A percentile compares a stretch with the other conserved stretches of the same genome.
Conservation (phyloP, 2,888 invertebrate genomes). For the Microplitis deprimator region DNA sequence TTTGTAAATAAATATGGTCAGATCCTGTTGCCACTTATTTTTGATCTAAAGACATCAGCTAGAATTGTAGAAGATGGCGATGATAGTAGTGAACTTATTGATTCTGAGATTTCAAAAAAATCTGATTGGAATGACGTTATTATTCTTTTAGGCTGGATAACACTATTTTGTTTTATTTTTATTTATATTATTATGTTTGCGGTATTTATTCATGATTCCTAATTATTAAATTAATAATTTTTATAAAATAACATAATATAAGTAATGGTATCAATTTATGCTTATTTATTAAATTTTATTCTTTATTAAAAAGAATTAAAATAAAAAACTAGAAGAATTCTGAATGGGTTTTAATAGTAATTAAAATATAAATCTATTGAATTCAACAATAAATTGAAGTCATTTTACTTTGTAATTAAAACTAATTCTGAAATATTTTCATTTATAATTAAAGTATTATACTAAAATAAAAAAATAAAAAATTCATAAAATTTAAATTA, state of each 20-base stretch:
- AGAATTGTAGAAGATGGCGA: slow-evolving; percentile 54
- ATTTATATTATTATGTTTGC: slow-evolving; percentile 56
- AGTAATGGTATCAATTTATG: slow-evolving; percentile 35
- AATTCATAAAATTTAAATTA: too few species aligned
- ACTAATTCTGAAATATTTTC: too few species aligned
- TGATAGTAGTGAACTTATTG: slow-evolving; percentile 55
- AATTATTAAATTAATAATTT: slow-evolving; percentile 48
- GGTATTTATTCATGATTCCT: slow-evolving; percentile 49
- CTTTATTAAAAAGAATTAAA: slow-evolving; percentile 29
- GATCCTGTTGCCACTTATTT: slow-evolving; percentile 56
- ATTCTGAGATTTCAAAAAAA: slow-evolving; percentile 40
- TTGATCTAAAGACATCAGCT: slow-evolving; percentile 60
- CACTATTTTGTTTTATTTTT: slow-evolving; percentile 53
- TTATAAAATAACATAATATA: slow-evolving; percentile 11
- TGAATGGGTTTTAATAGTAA: too few species aligned
- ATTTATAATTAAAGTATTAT: too few species aligned
- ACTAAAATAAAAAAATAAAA: too few species aligned
- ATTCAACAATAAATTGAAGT: too few species aligned
- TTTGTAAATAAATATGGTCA: slow-evolving; percentile 60
- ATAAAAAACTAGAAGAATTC: background rate
- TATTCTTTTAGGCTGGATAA: slow-evolving; percentile 59
- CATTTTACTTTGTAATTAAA: too few species aligned
- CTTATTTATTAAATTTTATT: slow-evolving; percentile 39
- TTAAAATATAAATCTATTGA: too few species aligned
- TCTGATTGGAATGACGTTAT: slow-evolving; percentile 57